Conservation (phyloP, 2,888 invertebrate genomes). For the Drosophila ustulata region DNA sequence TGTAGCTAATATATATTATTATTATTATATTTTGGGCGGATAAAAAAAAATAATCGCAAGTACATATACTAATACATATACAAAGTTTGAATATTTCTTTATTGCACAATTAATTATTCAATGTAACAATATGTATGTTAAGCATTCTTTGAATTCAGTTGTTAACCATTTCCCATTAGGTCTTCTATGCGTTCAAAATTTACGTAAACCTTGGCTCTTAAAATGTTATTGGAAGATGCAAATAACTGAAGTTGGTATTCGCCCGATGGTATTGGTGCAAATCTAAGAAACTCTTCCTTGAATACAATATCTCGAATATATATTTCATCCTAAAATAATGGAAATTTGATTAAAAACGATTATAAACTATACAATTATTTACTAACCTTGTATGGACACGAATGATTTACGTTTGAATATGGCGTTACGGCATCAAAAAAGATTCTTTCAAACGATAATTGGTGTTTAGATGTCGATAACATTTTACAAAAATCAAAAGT, state of each 20-base stretch:
- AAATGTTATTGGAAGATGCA: not conserved
- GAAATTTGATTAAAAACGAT: not conserved
- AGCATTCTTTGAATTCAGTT: not conserved
- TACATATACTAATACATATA: no score
- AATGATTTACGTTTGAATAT: conserved; percentile 32
- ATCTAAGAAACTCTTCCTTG: conserved; percentile 1
- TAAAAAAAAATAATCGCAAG: no score
- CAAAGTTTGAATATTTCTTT: no score
- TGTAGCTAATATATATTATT: no score
- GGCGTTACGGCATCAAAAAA: accelerated
- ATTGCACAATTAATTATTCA: no score
- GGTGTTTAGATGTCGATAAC: not conserved
- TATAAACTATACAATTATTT: not conserved
- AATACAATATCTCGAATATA: conserved; percentile 10
- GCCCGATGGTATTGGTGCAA: conserved; percentile 16
- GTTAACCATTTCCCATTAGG: not conserved
- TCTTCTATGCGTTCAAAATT: conserved; percentile 4
- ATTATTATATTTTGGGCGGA: no score
- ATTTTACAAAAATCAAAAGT: conserved; percentile 32
- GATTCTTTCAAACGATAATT: conserved; percentile 1
- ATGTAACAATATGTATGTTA: no score
- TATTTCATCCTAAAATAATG: conserved; percentile 6
- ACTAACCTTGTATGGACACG: conserved; percentile 36
- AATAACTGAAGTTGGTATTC: conserved; percentile 18
- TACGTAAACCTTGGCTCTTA: not conserved